Evolutionary conservation across 2,888 invertebrate genomes (phyloP), one percentile per base, ranked within the genome.

Genomic region (Craniophora ligustri): DNA sequence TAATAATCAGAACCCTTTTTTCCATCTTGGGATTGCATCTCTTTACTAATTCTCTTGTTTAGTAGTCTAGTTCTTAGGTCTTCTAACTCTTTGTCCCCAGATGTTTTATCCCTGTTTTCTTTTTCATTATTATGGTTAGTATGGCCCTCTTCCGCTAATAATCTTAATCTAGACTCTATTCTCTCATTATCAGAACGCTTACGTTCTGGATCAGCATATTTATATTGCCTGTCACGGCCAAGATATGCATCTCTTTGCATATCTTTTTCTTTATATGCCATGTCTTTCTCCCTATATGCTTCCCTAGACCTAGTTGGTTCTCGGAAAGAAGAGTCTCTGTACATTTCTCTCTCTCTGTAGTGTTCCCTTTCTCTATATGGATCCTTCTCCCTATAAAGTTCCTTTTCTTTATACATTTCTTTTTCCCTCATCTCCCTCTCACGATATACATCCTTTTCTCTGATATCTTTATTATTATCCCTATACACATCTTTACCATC

Each of bases 51-150:
- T 71, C 95, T 91, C 85, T 96, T 96, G 81, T 95, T 96, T 15
- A 96, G 82, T 65, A 96, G 89, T 76, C 97, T 94, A 72, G 96
- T 96, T 70, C 97, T 94, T 78, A 97, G 91, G 87, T 97, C 97
- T 81, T 97, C 96, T 56, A 97, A 91, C 51, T 96, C 95, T 68
- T 95, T 94, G 65, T 94, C 94, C 39, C 95, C 95, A 39, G 92
- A 89, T 23, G 88, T 85, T 63, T 86, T 88, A 51, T 91, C 91
- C 51, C 91, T 88, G 62, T 92, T 91, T 79, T 94, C 94, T 78
- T 94, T 94, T 79, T 94, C 93, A 81, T 86, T 88, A 66, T 78
- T 87, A 66, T 89, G 87, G 68, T 84, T 86, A 57, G 75, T 65
- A 68, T 88, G 85, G 50, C 84, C 80, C 63, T 93, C 93, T 40